Percentiles rank a stretch among this genome's conserved stretches.
phyloP scores from a whole-genome alignment of 2,113 vertebrate genomes.

The Sinosuthora webbiana region DNA sequence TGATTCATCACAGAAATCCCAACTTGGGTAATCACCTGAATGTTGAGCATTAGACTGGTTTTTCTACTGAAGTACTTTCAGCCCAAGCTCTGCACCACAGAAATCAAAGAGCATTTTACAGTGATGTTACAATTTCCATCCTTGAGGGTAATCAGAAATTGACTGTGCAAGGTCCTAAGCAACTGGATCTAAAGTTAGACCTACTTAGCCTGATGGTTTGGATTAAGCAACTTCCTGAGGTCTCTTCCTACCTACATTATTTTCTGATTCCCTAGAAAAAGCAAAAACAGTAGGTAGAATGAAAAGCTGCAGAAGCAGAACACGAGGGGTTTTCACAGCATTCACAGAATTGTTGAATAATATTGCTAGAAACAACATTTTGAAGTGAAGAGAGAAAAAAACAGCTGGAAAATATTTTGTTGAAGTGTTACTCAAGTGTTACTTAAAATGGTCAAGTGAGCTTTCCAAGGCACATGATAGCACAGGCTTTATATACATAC shows the following conservation, averaged over 20 bases:
- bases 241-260: neutral
- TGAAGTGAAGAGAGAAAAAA: neutral
- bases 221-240: neutral
- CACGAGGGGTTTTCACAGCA: neutral
- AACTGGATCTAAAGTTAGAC: neutral
- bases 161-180: neutral
- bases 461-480: neutral
- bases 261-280: neutral
- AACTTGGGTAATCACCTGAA: neutral
- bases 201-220: neutral
- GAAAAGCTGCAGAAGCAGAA: neutral
- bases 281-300: neutral
- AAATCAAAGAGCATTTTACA: neutral
- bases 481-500: neutral
- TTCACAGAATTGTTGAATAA: neutral
- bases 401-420: neutral
- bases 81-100: neutral
- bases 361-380: neutral
- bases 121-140: neutral
- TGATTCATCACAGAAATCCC: neutral
- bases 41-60: neutral
- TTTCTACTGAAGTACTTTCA: neutral
- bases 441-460: neutral
- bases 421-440: neutral
- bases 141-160: neutral